Evolutionary conservation across 2,888 invertebrate species (phyloP).

Genomic region (Heliconius sara): DNA sequence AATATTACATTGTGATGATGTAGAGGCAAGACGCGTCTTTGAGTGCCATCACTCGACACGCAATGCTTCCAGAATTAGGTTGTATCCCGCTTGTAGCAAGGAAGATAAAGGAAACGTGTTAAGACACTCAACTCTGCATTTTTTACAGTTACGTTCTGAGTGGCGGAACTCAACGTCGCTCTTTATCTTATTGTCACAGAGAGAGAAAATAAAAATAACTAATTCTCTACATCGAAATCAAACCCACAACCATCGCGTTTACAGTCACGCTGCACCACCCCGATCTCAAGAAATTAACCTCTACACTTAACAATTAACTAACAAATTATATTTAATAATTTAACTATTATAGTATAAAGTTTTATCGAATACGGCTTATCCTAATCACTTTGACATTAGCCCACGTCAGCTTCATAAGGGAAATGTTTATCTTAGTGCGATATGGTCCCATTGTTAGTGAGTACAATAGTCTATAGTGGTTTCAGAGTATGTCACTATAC

Average conservation of each 20-base stretch:
- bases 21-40: no score
- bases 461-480: constrained; percentile 34
- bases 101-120: neutral
- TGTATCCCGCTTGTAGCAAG: neutral
- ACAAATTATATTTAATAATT: constrained; percentile 6
- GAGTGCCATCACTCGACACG: neutral
- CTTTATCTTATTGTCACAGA: neutral
- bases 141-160: neutral
- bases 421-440: constrained; percentile 36
- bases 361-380: constrained; percentile 12
- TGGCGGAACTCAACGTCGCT: neutral
- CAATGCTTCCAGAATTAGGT: neutral
- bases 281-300: neutral
- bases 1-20: neutral
- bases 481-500: constrained; percentile 15
- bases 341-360: neutral
- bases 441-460: constrained; percentile 36
- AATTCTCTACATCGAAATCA: neutral
- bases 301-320: neutral
- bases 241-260: neutral
- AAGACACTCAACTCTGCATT: neutral
- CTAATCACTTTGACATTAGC: constrained; percentile 35
- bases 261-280: neutral
- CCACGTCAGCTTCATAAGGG: constrained; percentile 39
- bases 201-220: no score